phyloP scores from a whole-genome alignment of 2,797 vertebrate genomes.

The Sebastes kiyomatsui region DNA sequence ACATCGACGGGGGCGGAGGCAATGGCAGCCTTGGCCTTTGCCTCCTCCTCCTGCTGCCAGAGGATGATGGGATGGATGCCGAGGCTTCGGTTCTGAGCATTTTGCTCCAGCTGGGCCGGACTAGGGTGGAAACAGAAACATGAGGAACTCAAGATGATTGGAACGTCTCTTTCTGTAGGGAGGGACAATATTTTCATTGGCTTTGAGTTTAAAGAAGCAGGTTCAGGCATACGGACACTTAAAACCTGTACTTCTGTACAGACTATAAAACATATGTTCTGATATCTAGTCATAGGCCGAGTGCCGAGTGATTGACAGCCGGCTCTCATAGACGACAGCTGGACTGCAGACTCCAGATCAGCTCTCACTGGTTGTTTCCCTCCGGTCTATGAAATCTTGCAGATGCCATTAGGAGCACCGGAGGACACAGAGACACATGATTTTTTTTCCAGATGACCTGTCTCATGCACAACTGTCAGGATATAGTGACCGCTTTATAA shows the following conservation, averaged over 20 bases:
- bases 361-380: no score
- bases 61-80: constrained; percentile 91
- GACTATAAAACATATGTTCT: neutral
- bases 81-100: constrained; percentile 81
- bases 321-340: no score
- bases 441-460: no score
- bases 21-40: constrained; percentile 86
- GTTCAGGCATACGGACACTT: neutral
- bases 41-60: constrained; percentile 88
- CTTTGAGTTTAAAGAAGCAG: neutral
- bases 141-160: neutral
- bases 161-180: neutral
- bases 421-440: no score
- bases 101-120: constrained; percentile 83
- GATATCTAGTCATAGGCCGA: neutral
- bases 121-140: constrained; percentile 50
- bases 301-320: no score
- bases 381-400: no score
- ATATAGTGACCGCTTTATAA: no score
- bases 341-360: no score
- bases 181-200: neutral
- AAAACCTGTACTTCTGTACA: no score
- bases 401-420: no score
- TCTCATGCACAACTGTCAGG: no score
- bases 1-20: constrained; percentile 88